phyloP scores from a whole-genome alignment of 2,888 invertebrate genomes.

The Drosophila testacea region DNA sequence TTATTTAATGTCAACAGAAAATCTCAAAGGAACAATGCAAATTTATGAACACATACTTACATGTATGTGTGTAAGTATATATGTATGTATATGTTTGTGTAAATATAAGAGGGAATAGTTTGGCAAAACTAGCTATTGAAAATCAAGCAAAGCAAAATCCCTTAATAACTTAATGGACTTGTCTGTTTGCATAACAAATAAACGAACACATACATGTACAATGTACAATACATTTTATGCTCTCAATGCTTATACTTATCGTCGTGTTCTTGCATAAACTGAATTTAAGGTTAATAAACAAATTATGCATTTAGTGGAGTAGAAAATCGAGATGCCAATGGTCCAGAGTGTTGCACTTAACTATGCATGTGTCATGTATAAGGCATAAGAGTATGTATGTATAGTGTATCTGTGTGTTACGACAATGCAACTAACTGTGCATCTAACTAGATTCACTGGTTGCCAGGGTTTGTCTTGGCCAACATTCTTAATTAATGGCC shows the following conservation, averaged over 20 bases:
- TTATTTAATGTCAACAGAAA: conserved; percentile 36
- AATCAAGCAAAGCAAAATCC: conserved; percentile 65
- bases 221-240: conserved; percentile 17
- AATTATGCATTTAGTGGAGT: conserved; percentile 70
- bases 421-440: conserved; percentile 19
- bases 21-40: conserved; percentile 14
- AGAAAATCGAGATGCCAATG: conserved; percentile 34
- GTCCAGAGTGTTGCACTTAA: conserved; percentile 6
- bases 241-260: conserved; percentile 36
- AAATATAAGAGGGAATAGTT: conserved; percentile 12
- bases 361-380: conserved; percentile 8
- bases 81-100: neutral
- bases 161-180: conserved; percentile 80
- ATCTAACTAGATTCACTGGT: conserved; percentile 24
- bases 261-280: conserved; percentile 55
- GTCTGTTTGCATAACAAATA: conserved; percentile 56
- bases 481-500: conserved; percentile 59
- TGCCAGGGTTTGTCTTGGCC: conserved; percentile 34
- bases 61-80: neutral
- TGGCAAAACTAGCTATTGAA: conserved; percentile 57
- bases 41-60: conserved; percentile 13
- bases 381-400: conserved; percentile 1
- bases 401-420: neutral
- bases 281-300: conserved; percentile 79
- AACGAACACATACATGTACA: conserved; percentile 16